Percentiles rank a stretch among this genome's conserved stretches.
Evolutionary conservation across 2,113 vertebrate genomes (phyloP).

Genomic region (Gallinago paraguaiae): DNA sequence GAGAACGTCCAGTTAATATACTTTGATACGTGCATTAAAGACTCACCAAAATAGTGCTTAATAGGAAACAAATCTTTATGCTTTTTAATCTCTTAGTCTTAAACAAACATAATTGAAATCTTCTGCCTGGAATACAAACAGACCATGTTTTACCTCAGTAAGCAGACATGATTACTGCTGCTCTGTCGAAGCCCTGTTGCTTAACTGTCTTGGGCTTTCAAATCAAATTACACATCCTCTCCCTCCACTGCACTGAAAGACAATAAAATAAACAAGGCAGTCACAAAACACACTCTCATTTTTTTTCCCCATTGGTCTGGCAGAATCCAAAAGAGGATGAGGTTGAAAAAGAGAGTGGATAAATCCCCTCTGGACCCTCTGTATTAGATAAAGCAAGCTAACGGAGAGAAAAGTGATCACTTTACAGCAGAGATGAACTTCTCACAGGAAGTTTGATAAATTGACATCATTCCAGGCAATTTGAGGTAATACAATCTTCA

Average conservation of each 20-base stretch:
- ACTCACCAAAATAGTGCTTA: background rate
- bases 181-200: conserved; percentile 5
- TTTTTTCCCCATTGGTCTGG: background rate
- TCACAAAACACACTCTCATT: background rate
- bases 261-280: conserved; percentile 45
- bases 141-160: conserved; percentile 30
- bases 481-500: conserved; percentile 64
- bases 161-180: conserved; percentile 27
- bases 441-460: conserved; percentile 61
- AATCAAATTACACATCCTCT: conserved; percentile 46
- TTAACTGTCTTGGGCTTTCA: conserved; percentile 50
- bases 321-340: conserved; percentile 27
- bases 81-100: conserved; percentile 48
- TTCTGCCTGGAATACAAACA: conserved; percentile 57
- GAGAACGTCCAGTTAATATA: background rate
- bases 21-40: background rate
- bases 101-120: conserved; percentile 60
- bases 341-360: conserved; percentile 17
- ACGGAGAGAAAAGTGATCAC: conserved; percentile 22
- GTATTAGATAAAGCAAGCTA: conserved; percentile 60
- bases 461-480: conserved; percentile 68
- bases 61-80: conserved; percentile 30
- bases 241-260: conserved; percentile 3
- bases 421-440: conserved; percentile 53
- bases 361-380: conserved; percentile 16